Evolutionary conservation across 2,888 invertebrate genomes (phyloP).

Genomic region (Platerodrilus igneus): DNA sequence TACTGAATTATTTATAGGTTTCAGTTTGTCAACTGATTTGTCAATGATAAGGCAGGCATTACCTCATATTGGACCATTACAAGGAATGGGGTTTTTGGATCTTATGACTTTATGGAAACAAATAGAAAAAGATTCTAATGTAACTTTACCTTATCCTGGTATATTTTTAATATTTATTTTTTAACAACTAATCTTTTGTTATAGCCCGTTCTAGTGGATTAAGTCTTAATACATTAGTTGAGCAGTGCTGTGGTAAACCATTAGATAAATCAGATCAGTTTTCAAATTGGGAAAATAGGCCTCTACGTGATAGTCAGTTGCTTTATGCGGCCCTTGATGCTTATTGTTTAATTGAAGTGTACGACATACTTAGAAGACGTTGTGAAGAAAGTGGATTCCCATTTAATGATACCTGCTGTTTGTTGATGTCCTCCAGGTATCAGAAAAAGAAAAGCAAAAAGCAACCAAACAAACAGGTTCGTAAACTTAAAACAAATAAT

Average conservation of each 20-base stretch:
- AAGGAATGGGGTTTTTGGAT: constrained; percentile 56
- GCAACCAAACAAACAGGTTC: constrained; percentile 40
- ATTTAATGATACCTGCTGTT: constrained; percentile 61
- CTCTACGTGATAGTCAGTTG: constrained; percentile 72
- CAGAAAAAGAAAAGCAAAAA: constrained; percentile 45
- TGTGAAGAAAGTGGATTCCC: constrained; percentile 53
- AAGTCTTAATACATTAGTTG: constrained; percentile 69
- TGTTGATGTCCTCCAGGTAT: constrained; percentile 55
- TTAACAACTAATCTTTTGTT: constrained; percentile 8
- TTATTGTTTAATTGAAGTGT: constrained; percentile 77
- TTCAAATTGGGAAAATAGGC: constrained; percentile 86
- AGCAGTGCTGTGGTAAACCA: constrained; percentile 69
- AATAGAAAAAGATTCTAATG: constrained; percentile 50
- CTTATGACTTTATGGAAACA: constrained; percentile 57
- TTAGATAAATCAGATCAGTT: constrained; percentile 86
- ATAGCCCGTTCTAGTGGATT: constrained; percentile 24
- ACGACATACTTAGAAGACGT: constrained; percentile 57
- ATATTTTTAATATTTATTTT: constrained; percentile 13
- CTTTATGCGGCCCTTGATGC: constrained; percentile 86
- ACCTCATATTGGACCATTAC: constrained; percentile 51
- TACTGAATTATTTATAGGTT: constrained; percentile 47
- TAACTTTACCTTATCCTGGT: constrained; percentile 56
- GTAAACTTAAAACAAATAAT: too few relatives aligned
- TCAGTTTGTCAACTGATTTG: constrained; percentile 56
- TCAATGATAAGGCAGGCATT: constrained; percentile 58